Conservation (phyloP, 2,113 vertebrate genomes). For the Synodontis membranacea region DNA sequence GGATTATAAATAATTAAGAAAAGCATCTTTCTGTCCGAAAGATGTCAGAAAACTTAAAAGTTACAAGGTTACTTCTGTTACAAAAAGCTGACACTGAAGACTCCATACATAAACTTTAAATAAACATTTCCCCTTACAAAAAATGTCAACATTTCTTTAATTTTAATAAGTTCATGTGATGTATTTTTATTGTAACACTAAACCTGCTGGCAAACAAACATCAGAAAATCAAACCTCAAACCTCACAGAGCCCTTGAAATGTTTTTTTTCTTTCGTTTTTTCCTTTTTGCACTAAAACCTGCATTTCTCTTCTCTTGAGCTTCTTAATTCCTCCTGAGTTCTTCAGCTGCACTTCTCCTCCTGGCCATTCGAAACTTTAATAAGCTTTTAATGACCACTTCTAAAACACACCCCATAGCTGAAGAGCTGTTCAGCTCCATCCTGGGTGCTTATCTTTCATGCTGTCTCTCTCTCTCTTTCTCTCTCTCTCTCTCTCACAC, state of each 20-base stretch:
- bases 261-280: not conserved
- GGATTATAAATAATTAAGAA: too few species aligned
- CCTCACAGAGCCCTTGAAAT: not conserved
- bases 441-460: slow-evolving; percentile 43
- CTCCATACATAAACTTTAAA: not conserved
- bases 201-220: not conserved
- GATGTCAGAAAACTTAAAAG: not conserved
- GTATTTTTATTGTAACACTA: not conserved
- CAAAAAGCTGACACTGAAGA: not conserved
- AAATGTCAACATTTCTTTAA: not conserved
- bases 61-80: not conserved
- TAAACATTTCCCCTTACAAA: not conserved
- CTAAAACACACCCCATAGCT: slow-evolving; percentile 70
- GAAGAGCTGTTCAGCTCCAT: slow-evolving; percentile 75
- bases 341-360: slow-evolving; percentile 45
- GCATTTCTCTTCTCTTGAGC: slow-evolving; percentile 15
- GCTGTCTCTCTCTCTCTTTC: slow-evolving; percentile 16
- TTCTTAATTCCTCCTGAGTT: slow-evolving; percentile 19
- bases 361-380: slow-evolving; percentile 68
- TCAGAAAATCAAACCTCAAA: not conserved
- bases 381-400: slow-evolving; percentile 81
- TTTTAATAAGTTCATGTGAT: not conserved
- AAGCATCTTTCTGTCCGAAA: not conserved
- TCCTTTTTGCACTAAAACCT: not conserved
- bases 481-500: slow-evolving; percentile 1